phyloP scores from a whole-genome alignment of 2,797 vertebrate species.

The Dipus sagitta region DNA sequence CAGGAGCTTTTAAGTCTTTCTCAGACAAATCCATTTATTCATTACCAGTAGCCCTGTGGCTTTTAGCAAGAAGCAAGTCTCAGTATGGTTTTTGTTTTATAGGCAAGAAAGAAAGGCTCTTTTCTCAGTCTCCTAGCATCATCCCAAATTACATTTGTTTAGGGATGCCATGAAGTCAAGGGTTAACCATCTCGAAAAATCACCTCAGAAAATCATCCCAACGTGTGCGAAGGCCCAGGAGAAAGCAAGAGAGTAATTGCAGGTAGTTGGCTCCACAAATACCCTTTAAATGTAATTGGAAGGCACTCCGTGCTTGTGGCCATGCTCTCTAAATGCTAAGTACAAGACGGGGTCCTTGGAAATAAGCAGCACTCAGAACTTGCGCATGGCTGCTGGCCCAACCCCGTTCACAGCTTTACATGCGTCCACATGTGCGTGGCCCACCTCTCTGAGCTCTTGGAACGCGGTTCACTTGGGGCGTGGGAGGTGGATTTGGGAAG shows the following conservation, averaged over 20 bases:
- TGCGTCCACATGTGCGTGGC: too few species aligned
- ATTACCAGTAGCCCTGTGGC: not conserved
- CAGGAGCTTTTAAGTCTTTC: not conserved
- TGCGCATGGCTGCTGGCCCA: not conserved
- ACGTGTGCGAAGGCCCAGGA: conserved; percentile 11
- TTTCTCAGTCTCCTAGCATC: not conserved
- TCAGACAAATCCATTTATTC: not conserved
- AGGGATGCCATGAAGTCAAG: not conserved
- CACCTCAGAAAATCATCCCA: not conserved
- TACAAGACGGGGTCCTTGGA: not conserved
- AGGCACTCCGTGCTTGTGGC: not conserved
- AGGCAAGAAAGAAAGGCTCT: not conserved
- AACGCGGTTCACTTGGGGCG: not conserved
- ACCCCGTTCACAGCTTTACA: not conserved
- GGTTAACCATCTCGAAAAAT: not conserved
- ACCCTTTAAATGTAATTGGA: not conserved
- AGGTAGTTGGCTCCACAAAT: not conserved
- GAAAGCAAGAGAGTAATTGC: conserved; percentile 41
- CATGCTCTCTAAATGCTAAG: not conserved
- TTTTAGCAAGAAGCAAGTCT: not conserved
- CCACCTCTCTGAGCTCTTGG: not conserved
- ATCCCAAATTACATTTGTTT: not conserved
- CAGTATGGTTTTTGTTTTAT: not conserved
- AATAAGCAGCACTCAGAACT: not conserved
- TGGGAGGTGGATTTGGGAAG: not conserved